Base-by-base conservation (phyloP, 1,140 invertebrate species). In the Pseudachorutes palmiensis region DNA sequence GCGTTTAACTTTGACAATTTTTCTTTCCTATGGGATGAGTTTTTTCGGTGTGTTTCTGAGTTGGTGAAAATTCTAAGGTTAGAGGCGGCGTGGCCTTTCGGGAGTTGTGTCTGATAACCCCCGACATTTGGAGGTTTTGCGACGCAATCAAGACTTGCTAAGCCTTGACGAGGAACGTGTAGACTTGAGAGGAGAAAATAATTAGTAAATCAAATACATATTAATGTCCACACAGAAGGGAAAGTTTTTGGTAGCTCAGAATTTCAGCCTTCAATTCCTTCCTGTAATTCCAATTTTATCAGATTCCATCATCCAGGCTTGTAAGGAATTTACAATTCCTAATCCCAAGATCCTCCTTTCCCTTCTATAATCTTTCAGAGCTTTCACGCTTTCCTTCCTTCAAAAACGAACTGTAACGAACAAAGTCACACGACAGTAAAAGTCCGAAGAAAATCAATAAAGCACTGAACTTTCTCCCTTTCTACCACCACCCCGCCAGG, bases 381-480 rank as follows among this genome's bases (percentile, higher is more conserved):
- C 9, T 19, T 19, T 19, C 9, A 19, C 9, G 19, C 19, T 45
- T 45, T 45, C 9, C 36, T 19, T 19, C 19, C 19, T 45, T 45
- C 36, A 45, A 45, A 45, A 45, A 19, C 9, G 36, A 45, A n/a
- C n/a, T n/a, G n/a, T n/a, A n/a, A 19, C 19, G 36, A 45, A 19
- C 36, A 45, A 45, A 45, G 36, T 45, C 36, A 45, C 36, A 45
- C 36, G 36, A 62, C n/a, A 62, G 60, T 41, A 36, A 41, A 36
- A 32, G 31, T 62, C 60, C 31, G 32, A 32, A 28, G 60, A 62
- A 62, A 62, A 62, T 62, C 60, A 62, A 62, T 62, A 60, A 41
- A 29, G 60, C 30, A 61, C 31, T 45, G 28, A 55, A 24, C 61
- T 41, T 63, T 49, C 22, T 49, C 51, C 16, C 59, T 49, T 30